A percentile compares a stretch with the other conserved stretches of the same genome.
Conservation (phyloP, 2,797 vertebrate genomes). For the Furcifer pardalis region DNA sequence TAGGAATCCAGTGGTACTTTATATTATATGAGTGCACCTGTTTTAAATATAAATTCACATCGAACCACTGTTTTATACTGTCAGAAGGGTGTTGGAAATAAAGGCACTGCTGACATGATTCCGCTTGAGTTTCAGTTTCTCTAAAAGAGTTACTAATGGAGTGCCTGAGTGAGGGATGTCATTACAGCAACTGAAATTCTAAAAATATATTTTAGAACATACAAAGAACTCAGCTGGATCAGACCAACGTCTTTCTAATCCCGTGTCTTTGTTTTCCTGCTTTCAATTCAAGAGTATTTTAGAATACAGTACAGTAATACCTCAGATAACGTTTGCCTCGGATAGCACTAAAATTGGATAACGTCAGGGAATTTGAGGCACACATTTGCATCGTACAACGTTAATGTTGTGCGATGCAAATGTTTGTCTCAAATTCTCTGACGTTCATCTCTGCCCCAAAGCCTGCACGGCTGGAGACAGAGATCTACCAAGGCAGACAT, state of each 20-base stretch:
- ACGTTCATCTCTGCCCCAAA: too few species aligned
- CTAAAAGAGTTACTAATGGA: neutral
- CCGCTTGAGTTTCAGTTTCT: conserved; percentile 22
- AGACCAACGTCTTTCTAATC: neutral
- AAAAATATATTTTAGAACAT: conserved; percentile 3
- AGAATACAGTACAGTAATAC: too few species aligned
- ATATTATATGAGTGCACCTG: neutral
- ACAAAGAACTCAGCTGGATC: neutral
- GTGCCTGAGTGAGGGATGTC: conserved; percentile 21
- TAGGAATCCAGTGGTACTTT: neutral
- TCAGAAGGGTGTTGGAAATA: conserved; percentile 19
- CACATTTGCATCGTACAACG: too few species aligned
- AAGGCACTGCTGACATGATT: conserved; percentile 14
- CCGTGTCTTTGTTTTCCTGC: neutral
- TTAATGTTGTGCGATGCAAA: too few species aligned
- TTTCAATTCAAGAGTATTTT: neutral
- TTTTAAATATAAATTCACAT: neutral
- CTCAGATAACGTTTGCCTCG: too few species aligned
- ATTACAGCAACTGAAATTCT: conserved; percentile 35
- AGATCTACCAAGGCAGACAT: too few species aligned
- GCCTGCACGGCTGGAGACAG: too few species aligned
- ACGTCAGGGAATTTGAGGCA: too few species aligned
- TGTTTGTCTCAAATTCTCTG: too few species aligned
- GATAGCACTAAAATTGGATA: too few species aligned
- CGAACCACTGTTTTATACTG: neutral